These are phyloP conservation scores for Loriculus beryllinus DNA, from an alignment of 2,797 vertebrate species.

Conservation along the genomic window DNA sequence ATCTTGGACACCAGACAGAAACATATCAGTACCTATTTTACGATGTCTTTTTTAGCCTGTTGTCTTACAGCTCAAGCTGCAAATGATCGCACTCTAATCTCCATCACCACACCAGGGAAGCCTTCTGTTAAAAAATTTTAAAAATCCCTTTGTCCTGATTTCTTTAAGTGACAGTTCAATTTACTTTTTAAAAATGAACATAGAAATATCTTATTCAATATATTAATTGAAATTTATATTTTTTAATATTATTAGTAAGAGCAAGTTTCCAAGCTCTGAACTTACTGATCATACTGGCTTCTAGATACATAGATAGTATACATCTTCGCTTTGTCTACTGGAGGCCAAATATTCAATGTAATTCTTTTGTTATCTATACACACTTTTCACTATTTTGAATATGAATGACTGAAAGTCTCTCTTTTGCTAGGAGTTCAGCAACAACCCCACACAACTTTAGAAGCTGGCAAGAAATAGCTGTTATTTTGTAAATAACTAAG, in stretches of 20 bases:
- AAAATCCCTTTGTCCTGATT: not conserved
- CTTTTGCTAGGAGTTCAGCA: not conserved
- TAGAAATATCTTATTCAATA: not conserved
- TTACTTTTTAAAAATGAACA: not conserved
- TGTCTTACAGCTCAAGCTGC: not conserved
- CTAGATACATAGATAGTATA: not conserved
- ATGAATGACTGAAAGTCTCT: not conserved
- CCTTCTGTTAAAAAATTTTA: not conserved
- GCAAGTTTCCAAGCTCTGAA: not conserved
- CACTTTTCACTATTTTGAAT: not conserved
- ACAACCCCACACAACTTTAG: not conserved
- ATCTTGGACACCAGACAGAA: not conserved
- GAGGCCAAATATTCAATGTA: not conserved
- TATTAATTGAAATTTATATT: not conserved
- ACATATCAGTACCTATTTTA: not conserved
- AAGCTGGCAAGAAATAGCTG: conserved; percentile 20
- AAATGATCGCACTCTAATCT: not conserved
- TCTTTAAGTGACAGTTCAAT: not conserved
- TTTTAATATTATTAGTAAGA: not conserved
- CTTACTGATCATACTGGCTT: not conserved
- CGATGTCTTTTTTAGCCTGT: not conserved
- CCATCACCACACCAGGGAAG: not conserved
- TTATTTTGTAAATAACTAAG: conserved; percentile 65
- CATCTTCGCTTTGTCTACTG: not conserved
- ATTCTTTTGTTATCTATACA: not conserved